Percentiles rank a stretch among this genome's conserved stretches.
Evolutionary conservation across 2,113 vertebrate genomes (phyloP).

Genomic region (Genyomyrus donnyi): DNA sequence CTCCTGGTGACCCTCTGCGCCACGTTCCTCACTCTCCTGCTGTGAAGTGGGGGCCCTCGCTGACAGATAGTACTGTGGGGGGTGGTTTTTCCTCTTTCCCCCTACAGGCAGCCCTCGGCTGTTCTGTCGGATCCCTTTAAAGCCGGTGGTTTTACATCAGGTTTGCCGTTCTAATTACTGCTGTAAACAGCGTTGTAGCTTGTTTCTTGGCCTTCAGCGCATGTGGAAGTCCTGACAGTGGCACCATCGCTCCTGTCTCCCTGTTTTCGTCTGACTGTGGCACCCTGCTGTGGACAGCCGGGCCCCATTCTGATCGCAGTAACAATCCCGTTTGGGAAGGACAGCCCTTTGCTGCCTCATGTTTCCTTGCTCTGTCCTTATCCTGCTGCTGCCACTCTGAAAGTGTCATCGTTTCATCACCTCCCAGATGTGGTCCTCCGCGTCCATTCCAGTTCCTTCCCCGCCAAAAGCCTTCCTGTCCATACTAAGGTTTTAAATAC

Average conservation of each 20-base stretch:
- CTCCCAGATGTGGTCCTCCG: neutral
- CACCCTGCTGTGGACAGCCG: neutral
- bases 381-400: neutral
- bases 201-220: neutral
- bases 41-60: neutral
- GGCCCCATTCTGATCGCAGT: neutral
- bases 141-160: neutral
- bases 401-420: neutral
- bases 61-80: neutral
- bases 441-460: neutral
- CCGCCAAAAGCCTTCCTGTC: neutral
- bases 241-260: neutral
- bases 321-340: neutral
- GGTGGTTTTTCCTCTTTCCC: neutral
- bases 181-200: neutral
- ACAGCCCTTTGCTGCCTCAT: neutral
- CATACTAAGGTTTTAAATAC: neutral
- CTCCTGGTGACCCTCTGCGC: slow-evolving; percentile 54
- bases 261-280: neutral
- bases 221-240: neutral
- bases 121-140: neutral
- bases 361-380: neutral
- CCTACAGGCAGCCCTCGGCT: neutral
- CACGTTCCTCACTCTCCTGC: slow-evolving; percentile 18
- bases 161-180: neutral